These are phyloP conservation scores for Bombyx mandarina DNA, from an alignment of 1,140 invertebrate species.

Conservation along the genomic window DNA sequence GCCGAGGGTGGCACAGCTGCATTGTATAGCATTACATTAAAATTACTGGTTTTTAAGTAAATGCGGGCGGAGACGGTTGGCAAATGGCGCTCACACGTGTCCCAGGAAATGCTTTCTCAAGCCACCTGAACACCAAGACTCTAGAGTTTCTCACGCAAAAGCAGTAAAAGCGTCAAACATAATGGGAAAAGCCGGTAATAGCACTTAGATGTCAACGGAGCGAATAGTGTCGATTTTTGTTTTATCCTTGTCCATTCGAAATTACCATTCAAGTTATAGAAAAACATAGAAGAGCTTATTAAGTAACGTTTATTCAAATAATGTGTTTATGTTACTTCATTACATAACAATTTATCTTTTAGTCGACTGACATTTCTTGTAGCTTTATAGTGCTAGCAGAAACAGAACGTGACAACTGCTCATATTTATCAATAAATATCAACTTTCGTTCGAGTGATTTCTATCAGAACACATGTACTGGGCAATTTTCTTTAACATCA, in stretches of 20 bases:
- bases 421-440: background rate
- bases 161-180: slow-evolving; percentile 26
- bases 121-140: slow-evolving; percentile 34
- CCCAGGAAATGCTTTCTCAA: slow-evolving; percentile 41
- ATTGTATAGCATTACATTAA: slow-evolving; percentile 56
- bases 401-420: no score
- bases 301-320: no score
- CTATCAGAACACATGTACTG: slow-evolving; percentile 12
- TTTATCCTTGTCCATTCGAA: no score
- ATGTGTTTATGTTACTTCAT: no score
- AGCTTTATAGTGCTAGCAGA: no score
- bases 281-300: no score
- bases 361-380: no score
- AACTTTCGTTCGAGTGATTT: slow-evolving; percentile 9
- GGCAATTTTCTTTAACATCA: slow-evolving; percentile 11
- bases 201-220: slow-evolving; percentile 23
- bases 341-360: no score
- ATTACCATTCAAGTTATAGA: no score
- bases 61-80: slow-evolving; percentile 50
- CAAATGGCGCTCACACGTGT: slow-evolving; percentile 46
- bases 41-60: slow-evolving; percentile 53
- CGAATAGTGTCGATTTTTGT: no score
- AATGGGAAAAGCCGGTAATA: slow-evolving; percentile 30
- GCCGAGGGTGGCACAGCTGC: slow-evolving; percentile 47
- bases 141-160: slow-evolving; percentile 45